These are phyloP conservation scores for Zoanthus solanderi DNA, from an alignment of 92 coral and sea anemone species.

Conservation along the genomic window DNA sequence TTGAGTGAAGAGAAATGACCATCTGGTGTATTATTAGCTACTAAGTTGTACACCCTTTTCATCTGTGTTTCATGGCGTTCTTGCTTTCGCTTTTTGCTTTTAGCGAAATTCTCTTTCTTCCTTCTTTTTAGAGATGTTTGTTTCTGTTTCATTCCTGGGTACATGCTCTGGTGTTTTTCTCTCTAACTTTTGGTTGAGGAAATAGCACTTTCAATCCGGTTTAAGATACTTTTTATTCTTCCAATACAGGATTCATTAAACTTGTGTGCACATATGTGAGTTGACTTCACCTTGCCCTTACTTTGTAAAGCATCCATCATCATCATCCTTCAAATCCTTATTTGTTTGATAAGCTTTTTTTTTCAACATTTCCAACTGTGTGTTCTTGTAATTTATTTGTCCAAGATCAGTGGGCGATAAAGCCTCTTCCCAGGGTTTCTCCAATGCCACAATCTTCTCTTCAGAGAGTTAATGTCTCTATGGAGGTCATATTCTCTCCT, in stretches of 20 bases:
- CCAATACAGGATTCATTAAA: slow-evolving; percentile 51
- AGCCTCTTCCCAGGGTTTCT: slow-evolving; percentile 49
- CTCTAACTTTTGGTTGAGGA: slow-evolving; percentile 4
- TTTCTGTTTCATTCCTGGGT: slow-evolving; percentile 42
- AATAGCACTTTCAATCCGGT: slow-evolving; percentile 37
- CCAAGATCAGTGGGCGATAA: slow-evolving; percentile 44
- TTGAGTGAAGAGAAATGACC: slow-evolving; percentile 22
- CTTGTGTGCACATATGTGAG: slow-evolving; percentile 50
- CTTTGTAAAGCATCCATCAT: slow-evolving; percentile 25
- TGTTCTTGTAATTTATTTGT: slow-evolving; percentile 42
- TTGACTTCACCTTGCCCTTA: slow-evolving; percentile 52
- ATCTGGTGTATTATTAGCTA: not conserved
- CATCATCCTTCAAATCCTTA: slow-evolving; percentile 12
- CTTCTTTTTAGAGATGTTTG: slow-evolving; percentile 52
- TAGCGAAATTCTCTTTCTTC: slow-evolving; percentile 54
- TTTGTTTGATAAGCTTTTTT: slow-evolving; percentile 19
- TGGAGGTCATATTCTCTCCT: slow-evolving; percentile 36
- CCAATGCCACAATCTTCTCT: slow-evolving; percentile 21
- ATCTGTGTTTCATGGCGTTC: not conserved
- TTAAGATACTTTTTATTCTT: slow-evolving; percentile 27
- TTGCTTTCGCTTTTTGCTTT: slow-evolving; percentile 8
- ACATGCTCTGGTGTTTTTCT: slow-evolving; percentile 52
- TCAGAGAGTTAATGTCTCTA: slow-evolving; percentile 26
- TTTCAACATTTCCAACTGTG: slow-evolving; percentile 31
- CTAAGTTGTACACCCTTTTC: slow-evolving; percentile 2